Percentiles rank a stretch among this genome's conserved stretches.
These are phyloP conservation scores for Synanthedon myopaeformis DNA, from an alignment of 2,888 invertebrate species.

Conservation along the genomic window DNA sequence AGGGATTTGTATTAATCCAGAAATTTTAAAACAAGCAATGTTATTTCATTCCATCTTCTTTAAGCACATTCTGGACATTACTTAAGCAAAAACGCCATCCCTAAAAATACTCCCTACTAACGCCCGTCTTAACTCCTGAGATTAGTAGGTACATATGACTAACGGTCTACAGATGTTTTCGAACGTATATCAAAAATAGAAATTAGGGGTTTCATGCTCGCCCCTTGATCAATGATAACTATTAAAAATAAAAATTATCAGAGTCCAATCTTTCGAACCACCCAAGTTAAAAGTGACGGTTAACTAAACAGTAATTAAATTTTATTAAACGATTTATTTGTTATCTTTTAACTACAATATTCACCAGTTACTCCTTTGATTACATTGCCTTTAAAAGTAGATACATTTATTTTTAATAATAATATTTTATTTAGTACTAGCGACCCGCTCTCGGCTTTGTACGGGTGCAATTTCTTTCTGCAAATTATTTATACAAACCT, in stretches of 20 bases:
- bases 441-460: no score
- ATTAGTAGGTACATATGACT: slow-evolving; percentile 25
- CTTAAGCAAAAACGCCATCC: background rate
- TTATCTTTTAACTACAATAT: no score
- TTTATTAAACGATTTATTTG: no score
- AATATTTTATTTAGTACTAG: no score
- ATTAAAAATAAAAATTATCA: slow-evolving; percentile 56
- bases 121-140: background rate
- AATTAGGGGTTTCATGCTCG: slow-evolving; percentile 55
- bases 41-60: no score
- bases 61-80: background rate
- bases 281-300: slow-evolving; percentile 29
- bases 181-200: slow-evolving; percentile 51
- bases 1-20: no score
- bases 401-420: no score
- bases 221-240: slow-evolving; percentile 47
- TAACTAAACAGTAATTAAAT: background rate
- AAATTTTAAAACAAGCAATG: no score
- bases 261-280: slow-evolving; percentile 38
- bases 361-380: no score
- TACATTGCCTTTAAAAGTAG: no score
- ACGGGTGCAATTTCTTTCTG: no score
- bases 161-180: slow-evolving; percentile 52
- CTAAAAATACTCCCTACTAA: background rate
- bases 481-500: no score